Percentiles rank a stretch among this genome's conserved stretches.
Evolutionary conservation across 2,888 invertebrate genomes (phyloP).

Genomic region (Sinotaia quadrata): DNA sequence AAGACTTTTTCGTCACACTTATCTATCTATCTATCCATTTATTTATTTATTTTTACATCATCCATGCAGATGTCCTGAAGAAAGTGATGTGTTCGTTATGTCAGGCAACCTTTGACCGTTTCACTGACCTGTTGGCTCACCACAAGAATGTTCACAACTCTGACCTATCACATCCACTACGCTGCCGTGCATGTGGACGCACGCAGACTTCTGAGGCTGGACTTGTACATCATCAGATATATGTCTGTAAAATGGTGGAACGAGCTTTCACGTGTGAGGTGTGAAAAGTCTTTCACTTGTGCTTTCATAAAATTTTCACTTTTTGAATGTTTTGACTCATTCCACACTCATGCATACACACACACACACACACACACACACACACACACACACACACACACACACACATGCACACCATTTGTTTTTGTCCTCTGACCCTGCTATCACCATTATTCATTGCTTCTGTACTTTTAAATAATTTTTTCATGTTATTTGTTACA

Average conservation of each 20-base stretch:
- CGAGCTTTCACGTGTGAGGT: conserved; percentile 35
- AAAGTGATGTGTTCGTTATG: conserved; percentile 39
- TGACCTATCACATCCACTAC: conserved; percentile 35
- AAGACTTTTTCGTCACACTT: too few species aligned
- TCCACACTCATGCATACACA: neutral
- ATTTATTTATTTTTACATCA: too few species aligned
- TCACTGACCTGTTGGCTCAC: conserved; percentile 40
- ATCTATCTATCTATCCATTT: too few species aligned
- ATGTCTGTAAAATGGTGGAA: conserved; percentile 42
- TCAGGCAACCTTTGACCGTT: conserved; percentile 37
- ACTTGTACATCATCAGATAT: conserved; percentile 38
- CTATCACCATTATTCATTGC: neutral
- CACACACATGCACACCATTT: neutral
- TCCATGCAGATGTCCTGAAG: conserved; percentile 34
- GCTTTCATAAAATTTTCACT: too few species aligned
- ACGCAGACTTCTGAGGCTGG: conserved; percentile 41
- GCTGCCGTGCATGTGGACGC: conserved; percentile 37
- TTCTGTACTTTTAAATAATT: neutral
- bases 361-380: neutral
- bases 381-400: neutral
- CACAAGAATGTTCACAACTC: conserved; percentile 39
- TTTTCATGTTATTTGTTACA: neutral
- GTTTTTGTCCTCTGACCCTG: too few species aligned
- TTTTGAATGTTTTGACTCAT: neutral
- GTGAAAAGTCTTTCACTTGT: neutral